Evolutionary conservation across 2,888 invertebrate species (phyloP), one percentile per base, ranked within the genome.

Genomic region (Ariolimax columbianus): DNA sequence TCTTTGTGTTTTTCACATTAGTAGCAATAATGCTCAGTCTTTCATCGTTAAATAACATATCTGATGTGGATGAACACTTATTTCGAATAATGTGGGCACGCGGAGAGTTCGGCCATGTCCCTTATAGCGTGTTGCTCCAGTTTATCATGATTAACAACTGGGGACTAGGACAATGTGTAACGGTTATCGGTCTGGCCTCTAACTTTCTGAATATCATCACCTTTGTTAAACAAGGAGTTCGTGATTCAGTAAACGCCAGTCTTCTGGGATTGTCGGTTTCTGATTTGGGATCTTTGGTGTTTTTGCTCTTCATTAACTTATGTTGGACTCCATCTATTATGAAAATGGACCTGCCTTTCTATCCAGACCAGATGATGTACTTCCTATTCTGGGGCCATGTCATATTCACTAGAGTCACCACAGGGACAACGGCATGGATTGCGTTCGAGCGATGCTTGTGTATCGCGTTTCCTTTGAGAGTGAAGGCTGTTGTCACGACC

Each of bases 111-210:
- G 66, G 66, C 9, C 66, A 30, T 7, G 30, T 66, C 30, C 26
- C 14, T 3, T 66, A 30, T 30, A 30, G 30, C 33, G 33, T 72
- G 30, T 72, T 72, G 55, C 6, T 55, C 3, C 55, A 40, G 23
- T 75, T 75, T 51, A 6, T 75, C 1, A 1, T 51, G 51, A 33
- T 75, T 3, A 75, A 75, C 75, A 19, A 51, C 33, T 75, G 75
- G 75, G 77, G 77, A 23, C 36, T 38, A 33, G 77, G 77, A 26
- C 77, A 77, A 23, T 77, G 77, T 77, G 14, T 59, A 23, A 38
- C 77, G 0, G 38, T 77, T 3, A 1, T 77, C 1, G 77, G 77
- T 14, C 2, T 59, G n/a, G 38, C 36, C 38, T 36, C 38, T 47
- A 77, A 77, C 36, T 11, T 47, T 43, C 30, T 75, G 47, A 75